Evolutionary conservation across 2,113 vertebrate species (phyloP), one percentile per base, ranked within the genome.

Genomic region (Pogonocichla stellata): DNA sequence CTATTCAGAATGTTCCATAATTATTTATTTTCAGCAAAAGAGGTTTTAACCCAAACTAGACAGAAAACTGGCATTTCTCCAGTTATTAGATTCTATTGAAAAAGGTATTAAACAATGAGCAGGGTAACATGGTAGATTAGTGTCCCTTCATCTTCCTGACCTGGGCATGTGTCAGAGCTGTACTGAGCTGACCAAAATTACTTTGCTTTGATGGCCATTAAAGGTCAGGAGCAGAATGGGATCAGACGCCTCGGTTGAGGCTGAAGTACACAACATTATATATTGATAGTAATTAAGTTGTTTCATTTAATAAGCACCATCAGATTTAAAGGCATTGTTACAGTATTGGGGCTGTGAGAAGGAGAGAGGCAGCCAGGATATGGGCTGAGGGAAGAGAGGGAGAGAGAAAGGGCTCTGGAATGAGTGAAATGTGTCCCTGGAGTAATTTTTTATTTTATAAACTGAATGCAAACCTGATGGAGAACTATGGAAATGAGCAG

Each of bases 221-320:
- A 97, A 97, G 97, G 97, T 97, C 98, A 97, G 95, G 73, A 91
- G 93, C 88, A 90, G 97, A 98, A 97, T 96, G 94, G 94, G 95
- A 97, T 98, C 97, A 97, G 97, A 95, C 3, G 16, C 95, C 92
- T 96, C 3, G 3, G 95, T 58, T 60, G 93, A 96, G 94, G 60
- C 79, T 95, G 95, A 95, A 97, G 97, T 95, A 90, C 82, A 86
- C 66, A 94, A 93, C 96, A 88, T 97, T 97, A 97, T 97, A 92
- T 97, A 97, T 97, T 97, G 97, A 97, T 91, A 97, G 96, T 97
- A 97, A 98, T 98, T 98, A 98, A 98, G 90, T 92, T 97, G 96
- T 97, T 97, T 93, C 95, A 90, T 97, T 98, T 98, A 98, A 98
- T 98, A 97, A 97, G 79, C 83, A 8, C 86, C 97, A 91, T 93